A percentile compares a stretch with the other conserved stretches of the same genome.
These are phyloP conservation scores for Ia io DNA, from an alignment of 2,113 vertebrate species.

Conservation along the genomic window DNA sequence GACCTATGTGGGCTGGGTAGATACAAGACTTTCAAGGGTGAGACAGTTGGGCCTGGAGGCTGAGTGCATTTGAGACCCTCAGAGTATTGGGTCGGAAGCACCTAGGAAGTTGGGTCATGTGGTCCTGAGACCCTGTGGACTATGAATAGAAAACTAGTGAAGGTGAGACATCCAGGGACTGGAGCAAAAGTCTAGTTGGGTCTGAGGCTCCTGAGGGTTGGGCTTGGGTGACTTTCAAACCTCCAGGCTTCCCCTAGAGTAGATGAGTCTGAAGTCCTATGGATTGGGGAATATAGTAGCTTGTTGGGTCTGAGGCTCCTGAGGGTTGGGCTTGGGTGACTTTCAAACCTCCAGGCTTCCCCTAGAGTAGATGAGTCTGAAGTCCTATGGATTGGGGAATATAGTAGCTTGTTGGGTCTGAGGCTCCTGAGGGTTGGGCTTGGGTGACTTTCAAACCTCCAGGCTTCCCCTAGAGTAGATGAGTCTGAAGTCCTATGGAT, in stretches of 20 bases:
- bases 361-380: no score
- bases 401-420: no score
- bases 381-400: no score
- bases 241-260: not conserved
- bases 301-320: no score
- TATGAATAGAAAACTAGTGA: not conserved
- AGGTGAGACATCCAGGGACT: not conserved
- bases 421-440: no score
- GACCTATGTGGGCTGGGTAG: not conserved
- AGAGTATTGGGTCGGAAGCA: not conserved
- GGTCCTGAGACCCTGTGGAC: not conserved
- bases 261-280: no score
- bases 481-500: not conserved
- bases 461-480: not conserved
- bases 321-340: no score
- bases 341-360: no score
- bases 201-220: not conserved
- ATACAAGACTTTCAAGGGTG: not conserved
- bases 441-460: no score
- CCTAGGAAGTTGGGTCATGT: not conserved
- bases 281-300: no score
- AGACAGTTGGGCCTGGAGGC: not conserved
- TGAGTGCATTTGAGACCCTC: conserved; percentile 32
- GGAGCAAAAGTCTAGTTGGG: not conserved
- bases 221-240: not conserved